These are phyloP conservation scores for Eubucco bourcierii DNA, from an alignment of 2,113 vertebrate species.

Conservation along the genomic window DNA sequence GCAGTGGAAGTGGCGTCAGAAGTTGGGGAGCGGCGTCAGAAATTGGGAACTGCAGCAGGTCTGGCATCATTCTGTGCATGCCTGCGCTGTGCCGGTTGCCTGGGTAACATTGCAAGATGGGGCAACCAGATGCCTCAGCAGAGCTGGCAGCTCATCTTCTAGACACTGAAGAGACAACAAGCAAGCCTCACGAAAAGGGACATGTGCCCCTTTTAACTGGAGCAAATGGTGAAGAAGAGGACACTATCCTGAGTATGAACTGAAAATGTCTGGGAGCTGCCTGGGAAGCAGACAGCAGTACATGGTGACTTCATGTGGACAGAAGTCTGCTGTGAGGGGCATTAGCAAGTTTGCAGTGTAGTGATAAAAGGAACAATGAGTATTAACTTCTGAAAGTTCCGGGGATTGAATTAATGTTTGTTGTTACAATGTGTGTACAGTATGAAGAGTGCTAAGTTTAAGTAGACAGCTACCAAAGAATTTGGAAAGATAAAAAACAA, in stretches of 20 bases:
- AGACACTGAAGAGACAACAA: not conserved
- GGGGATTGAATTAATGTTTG: not conserved
- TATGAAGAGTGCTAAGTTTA: not conserved
- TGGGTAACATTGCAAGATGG: not conserved
- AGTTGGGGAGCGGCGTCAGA: not conserved
- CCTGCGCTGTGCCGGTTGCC: not conserved
- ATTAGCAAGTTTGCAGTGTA: not conserved
- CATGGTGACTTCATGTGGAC: not conserved
- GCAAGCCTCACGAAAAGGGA: not conserved
- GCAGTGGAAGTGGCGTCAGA: not conserved
- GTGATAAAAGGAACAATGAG: not conserved
- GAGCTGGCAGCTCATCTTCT: not conserved
- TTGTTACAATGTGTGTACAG: rapidly evolving
- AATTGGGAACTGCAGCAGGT: not conserved
- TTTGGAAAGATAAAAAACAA: not conserved
- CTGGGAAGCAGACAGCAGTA: not conserved
- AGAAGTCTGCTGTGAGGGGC: not conserved
- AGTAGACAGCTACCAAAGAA: not conserved
- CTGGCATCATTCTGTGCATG: not conserved
- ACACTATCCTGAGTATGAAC: not conserved
- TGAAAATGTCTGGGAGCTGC: not conserved
- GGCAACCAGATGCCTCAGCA: not conserved
- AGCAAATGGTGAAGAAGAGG: not conserved
- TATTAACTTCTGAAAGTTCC: not conserved
- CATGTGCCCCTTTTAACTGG: not conserved